Base-by-base conservation (phyloP, 2,888 invertebrate genomes). In the Lissonota sp. region DNA sequence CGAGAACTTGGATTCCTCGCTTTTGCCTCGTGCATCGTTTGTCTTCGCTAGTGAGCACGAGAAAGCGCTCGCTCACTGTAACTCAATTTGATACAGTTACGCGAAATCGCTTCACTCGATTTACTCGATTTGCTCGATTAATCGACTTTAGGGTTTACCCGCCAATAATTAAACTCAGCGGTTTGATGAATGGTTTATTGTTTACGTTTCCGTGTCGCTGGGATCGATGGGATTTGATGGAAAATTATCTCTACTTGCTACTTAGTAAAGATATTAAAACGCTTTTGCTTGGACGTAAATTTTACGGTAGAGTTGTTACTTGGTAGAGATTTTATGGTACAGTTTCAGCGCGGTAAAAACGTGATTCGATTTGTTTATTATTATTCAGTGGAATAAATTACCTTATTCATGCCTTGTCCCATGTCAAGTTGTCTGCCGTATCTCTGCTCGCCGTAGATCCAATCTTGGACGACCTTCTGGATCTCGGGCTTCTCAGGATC, bases 401-500 rank as follows among this genome's bases (percentile, higher is more conserved):
- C 77, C 94, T 94, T 94, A 69, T 93, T 93, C 67, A 93, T 93
- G 67, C 93, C 93, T 84, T 94, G 94, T 81, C 94, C 94, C 84
- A 95, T 92, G 88, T 95, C 95, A 57, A 94, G 92, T 87, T 95
- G 95, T 88, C 93, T 93, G 78, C 95, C 94, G 87, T 95, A 94
- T 69, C 96, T 94, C 81, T 95, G 94, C 88, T 97, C 97, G 62
- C 96, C 95, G 86, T 95, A 95, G 79, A 95, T 96, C 97, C 97
- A 97, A 86, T 97, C 96, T 84, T 96, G 94, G 66, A 97, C 95
- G 42, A 97, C 95, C 88, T 95, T 95, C 89, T 96, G 95, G 39
- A 97, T 96, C 87, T 96, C 95, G n/a, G 95, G 94, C 84, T 95
- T 95, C 83, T 96, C 95, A 37, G 97, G 97, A 92, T 98, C 97